phyloP scores from a whole-genome alignment of 2,888 invertebrate species.

The Camponotus fellah region DNA sequence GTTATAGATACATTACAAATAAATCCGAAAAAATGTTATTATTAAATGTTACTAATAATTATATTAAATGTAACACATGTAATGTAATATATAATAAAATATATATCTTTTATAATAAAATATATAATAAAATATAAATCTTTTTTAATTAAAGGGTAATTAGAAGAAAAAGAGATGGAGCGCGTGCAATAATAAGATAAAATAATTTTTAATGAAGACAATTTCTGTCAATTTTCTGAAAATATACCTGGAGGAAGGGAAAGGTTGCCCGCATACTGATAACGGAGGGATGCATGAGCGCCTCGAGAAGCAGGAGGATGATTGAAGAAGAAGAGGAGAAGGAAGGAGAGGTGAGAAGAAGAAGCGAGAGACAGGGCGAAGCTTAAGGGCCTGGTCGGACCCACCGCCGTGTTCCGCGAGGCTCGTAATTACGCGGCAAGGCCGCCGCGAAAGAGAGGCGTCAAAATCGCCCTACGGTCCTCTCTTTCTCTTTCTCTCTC shows the following conservation, averaged over 20 bases:
- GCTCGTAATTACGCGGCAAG: constrained; percentile 82
- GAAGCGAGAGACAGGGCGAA: constrained; percentile 54
- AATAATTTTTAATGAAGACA: neutral
- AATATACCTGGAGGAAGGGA: neutral
- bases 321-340: constrained; percentile 48
- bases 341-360: constrained; percentile 39
- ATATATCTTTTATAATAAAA: too few relatives aligned
- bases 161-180: neutral
- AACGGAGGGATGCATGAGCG: neutral
- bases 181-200: neutral
- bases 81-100: neutral
- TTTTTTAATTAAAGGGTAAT: neutral
- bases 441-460: constrained; percentile 81
- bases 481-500: constrained; percentile 26
- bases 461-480: constrained; percentile 81
- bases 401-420: constrained; percentile 86
- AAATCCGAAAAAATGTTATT: neutral
- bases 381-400: constrained; percentile 69
- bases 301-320: constrained; percentile 55
- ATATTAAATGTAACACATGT: neutral
- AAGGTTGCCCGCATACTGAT: constrained; percentile 4
- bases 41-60: neutral
- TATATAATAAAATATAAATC: neutral
- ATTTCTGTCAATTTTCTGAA: neutral
- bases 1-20: neutral